phyloP scores from a whole-genome alignment of 2,113 vertebrate species.

The Bombycilla garrulus region DNA sequence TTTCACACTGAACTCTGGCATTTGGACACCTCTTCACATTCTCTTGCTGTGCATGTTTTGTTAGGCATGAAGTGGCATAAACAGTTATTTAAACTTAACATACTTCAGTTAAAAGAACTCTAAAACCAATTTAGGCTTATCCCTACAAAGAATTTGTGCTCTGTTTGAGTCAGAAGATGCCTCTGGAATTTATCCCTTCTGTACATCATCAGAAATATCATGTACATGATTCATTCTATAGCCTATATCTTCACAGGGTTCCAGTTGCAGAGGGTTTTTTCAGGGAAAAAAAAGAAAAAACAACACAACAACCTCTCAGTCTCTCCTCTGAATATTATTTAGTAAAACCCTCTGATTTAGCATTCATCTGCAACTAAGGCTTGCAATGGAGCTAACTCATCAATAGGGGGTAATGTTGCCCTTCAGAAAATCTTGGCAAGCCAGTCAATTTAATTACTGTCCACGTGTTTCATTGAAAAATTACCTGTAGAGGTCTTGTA shows the following conservation, averaged over 20 bases:
- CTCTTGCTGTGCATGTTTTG: neutral
- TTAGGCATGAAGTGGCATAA: neutral
- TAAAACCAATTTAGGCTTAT: fast-evolving
- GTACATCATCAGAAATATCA: neutral
- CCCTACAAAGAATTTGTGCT: neutral
- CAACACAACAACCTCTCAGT: neutral
- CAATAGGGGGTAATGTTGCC: neutral
- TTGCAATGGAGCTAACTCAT: neutral
- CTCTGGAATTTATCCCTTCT: neutral
- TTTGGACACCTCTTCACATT: neutral
- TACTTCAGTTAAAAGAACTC: neutral
- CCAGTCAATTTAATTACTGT: neutral
- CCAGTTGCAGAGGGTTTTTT: neutral
- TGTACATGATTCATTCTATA: neutral
- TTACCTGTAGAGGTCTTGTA: neutral
- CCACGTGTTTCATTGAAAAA: neutral
- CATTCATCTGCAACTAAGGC: neutral
- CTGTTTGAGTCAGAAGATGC: neutral
- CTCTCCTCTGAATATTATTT: neutral
- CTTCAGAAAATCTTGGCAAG: neutral
- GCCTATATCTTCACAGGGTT: neutral
- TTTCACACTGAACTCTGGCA: neutral
- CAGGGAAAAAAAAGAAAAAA: neutral
- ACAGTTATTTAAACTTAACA: neutral
- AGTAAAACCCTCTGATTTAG: neutral